Percentiles rank a stretch among this genome's conserved stretches.
Evolutionary conservation across 2,113 vertebrate genomes (phyloP).

Genomic region (human): DNA sequence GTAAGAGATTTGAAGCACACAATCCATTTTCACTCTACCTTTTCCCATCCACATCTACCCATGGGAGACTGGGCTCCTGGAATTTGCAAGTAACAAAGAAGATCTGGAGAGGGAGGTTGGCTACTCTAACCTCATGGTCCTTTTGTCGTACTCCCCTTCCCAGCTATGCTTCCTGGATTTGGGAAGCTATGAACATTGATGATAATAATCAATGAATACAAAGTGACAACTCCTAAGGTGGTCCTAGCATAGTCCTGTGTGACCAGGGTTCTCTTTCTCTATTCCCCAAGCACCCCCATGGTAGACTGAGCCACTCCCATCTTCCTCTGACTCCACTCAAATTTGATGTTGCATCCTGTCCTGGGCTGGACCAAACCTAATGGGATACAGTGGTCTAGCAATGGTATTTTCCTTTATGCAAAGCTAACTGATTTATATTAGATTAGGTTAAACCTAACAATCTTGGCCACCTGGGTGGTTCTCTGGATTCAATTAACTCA

Average conservation of each 20-base stretch:
- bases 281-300: not conserved
- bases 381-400: not conserved
- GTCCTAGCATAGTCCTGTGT: not conserved
- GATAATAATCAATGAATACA: not conserved
- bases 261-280: not conserved
- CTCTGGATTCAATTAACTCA: not conserved
- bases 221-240: not conserved
- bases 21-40: not conserved
- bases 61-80: not conserved
- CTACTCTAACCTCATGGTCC: not conserved
- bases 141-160: not conserved
- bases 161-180: not conserved
- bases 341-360: not conserved
- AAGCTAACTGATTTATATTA: not conserved
- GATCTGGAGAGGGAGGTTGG: not conserved
- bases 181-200: not conserved
- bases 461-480: not conserved
- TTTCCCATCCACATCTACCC: not conserved
- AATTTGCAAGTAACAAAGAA: not conserved
- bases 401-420: not conserved
- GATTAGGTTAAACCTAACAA: not conserved
- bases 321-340: not conserved
- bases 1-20: not conserved
- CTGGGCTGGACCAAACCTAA: too few species aligned
- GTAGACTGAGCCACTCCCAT: not conserved